phyloP scores from a whole-genome alignment of 1,140 invertebrate genomes.

The Chlorops oryzae region DNA sequence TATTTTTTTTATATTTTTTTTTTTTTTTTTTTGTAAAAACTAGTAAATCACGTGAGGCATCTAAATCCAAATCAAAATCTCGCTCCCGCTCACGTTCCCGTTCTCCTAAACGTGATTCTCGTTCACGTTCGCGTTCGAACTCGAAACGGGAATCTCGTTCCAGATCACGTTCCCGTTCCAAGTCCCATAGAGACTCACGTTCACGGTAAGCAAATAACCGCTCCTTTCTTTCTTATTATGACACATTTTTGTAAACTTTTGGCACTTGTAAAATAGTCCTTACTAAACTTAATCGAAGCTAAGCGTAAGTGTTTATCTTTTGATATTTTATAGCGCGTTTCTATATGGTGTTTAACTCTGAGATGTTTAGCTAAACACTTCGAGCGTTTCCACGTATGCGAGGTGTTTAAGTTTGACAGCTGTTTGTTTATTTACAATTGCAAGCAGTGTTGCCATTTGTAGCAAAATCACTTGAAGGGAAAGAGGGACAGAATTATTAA shows the following conservation, averaged over 20 bases:
- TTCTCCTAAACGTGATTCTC: conserved; percentile 36
- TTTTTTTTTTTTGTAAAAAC: conserved; percentile 14
- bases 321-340: conserved; percentile 1
- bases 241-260: not conserved
- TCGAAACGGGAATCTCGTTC: conserved; percentile 48
- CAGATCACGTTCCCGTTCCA: conserved; percentile 45
- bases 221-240: conserved; percentile 1
- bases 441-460: no score
- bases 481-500: no score
- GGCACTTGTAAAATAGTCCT: not conserved
- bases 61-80: conserved; percentile 50
- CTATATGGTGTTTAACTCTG: conserved; percentile 9
- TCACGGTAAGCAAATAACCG: conserved; percentile 37
- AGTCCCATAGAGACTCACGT: conserved; percentile 48
- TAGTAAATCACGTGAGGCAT: conserved; percentile 47
- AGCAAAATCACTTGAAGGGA: no score
- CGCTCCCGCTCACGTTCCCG: conserved; percentile 54
- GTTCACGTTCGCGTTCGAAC: conserved; percentile 22
- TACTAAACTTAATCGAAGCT: no score
- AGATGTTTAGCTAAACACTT: no score
- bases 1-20: not conserved
- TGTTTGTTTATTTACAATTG: no score
- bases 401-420: no score
- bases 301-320: no score
- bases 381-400: no score